phyloP scores from a whole-genome alignment of 2,797 vertebrate genomes.

The Myotis planiceps region DNA sequence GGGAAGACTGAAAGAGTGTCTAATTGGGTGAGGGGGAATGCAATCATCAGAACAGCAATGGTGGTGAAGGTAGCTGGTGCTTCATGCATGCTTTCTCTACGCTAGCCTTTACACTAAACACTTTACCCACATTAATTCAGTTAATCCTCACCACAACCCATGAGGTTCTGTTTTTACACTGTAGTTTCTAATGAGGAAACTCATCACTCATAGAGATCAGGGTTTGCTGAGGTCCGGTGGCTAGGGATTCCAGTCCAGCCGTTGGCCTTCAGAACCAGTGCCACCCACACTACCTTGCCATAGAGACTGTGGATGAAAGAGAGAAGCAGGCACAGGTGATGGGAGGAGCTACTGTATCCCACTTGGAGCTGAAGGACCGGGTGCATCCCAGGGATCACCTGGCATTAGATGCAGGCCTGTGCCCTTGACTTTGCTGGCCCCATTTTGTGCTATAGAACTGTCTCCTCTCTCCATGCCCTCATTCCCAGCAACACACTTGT shows the following conservation, averaged over 20 bases:
- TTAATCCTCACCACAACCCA: neutral
- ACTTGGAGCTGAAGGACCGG: neutral
- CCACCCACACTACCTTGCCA: neutral
- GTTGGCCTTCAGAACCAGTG: neutral
- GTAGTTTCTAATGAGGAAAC: neutral
- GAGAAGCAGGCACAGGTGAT: neutral
- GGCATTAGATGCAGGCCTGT: neutral
- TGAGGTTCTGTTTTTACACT: neutral
- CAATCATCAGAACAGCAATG: accelerated
- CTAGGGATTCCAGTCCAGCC: neutral
- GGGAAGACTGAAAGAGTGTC: neutral
- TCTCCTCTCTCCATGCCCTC: neutral
- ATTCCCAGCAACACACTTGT: neutral
- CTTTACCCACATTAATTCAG: neutral
- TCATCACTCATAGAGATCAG: neutral
- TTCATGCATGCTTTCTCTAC: neutral
- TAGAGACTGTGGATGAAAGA: neutral
- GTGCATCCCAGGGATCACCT: neutral
- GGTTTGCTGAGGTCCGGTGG: neutral
- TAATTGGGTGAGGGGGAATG: neutral
- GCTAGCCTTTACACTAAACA: neutral
- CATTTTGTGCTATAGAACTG: accelerated
- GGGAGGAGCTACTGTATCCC: neutral
- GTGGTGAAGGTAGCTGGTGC: neutral
- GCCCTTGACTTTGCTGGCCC: neutral